phyloP scores from a whole-genome alignment of 1,140 invertebrate genomes.

The Ips typographus region DNA sequence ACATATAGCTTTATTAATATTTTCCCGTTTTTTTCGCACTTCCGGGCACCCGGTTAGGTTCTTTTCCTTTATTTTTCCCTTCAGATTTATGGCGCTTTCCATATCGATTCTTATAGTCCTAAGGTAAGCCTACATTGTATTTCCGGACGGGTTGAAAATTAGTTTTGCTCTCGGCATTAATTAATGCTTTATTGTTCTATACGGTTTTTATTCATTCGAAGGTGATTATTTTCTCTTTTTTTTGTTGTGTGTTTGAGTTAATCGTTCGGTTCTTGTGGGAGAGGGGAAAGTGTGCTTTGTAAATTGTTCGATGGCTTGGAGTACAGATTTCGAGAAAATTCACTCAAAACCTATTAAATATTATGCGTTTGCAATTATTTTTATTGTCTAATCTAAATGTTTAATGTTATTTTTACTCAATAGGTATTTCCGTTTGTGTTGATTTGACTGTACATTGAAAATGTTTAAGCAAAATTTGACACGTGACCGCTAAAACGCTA shows the following conservation, averaged over 20 bases:
- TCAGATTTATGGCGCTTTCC: conserved; percentile 22
- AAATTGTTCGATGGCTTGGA: too few relatives aligned
- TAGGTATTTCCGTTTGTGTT: too few relatives aligned
- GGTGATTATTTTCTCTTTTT: conserved; percentile 25
- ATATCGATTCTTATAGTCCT: conserved; percentile 22
- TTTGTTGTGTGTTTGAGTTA: neutral
- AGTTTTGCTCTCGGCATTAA: conserved; percentile 25
- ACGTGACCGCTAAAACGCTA: too few relatives aligned
- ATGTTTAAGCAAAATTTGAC: too few relatives aligned
- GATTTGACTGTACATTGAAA: too few relatives aligned
- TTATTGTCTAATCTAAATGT: too few relatives aligned
- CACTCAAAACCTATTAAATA: too few relatives aligned
- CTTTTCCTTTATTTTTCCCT: conserved; percentile 11
- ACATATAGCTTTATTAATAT: conserved; percentile 35
- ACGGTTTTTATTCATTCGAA: conserved; percentile 4
- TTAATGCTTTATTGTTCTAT: conserved; percentile 23
- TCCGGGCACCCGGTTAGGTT: neutral
- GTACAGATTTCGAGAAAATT: too few relatives aligned
- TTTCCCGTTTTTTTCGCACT: conserved; percentile 14
- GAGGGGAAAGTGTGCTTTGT: too few relatives aligned
- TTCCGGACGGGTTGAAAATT: conserved; percentile 22
- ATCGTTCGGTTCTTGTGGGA: neutral
- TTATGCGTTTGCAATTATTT: too few relatives aligned
- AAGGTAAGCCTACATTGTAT: conserved; percentile 24
- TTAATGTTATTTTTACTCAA: too few relatives aligned